Percentiles rank a stretch among this genome's conserved stretches.
phyloP scores from a whole-genome alignment of 2,797 vertebrate genomes.

The Margarornis squamiger region DNA sequence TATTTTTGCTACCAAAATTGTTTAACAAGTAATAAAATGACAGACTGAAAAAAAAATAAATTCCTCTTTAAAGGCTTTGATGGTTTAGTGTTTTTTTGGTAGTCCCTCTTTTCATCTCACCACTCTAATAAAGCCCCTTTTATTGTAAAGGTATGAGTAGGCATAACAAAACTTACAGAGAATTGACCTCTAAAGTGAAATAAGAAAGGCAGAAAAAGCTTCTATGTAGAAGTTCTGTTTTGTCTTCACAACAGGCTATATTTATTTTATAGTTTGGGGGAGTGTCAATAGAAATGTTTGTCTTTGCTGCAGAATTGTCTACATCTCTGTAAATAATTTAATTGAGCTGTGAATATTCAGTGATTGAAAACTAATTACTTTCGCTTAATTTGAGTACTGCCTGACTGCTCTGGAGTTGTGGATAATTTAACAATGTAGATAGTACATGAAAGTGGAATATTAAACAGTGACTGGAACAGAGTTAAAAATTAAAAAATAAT shows the following conservation, averaged over 20 bases:
- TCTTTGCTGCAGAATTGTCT: slow-evolving; percentile 35
- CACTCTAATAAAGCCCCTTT: background rate
- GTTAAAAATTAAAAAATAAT: slow-evolving; percentile 9
- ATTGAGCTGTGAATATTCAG: slow-evolving; percentile 80
- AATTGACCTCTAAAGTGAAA: slow-evolving; percentile 27
- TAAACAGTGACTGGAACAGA: slow-evolving; percentile 59
- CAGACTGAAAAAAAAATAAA: background rate
- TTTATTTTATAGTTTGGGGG: slow-evolving; percentile 62
- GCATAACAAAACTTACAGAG: slow-evolving; percentile 28
- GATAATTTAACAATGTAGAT: slow-evolving; percentile 75
- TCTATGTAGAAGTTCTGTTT: slow-evolving; percentile 41
- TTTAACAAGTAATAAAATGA: background rate
- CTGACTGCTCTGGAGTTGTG: slow-evolving; percentile 72
- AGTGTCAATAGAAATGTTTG: slow-evolving; percentile 51
- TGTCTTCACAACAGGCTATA: slow-evolving; percentile 60
- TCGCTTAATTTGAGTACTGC: slow-evolving; percentile 76
- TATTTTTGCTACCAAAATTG: background rate
- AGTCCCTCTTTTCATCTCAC: background rate
- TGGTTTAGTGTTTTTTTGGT: rapidly evolving
- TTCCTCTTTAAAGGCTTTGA: background rate
- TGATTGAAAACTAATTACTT: slow-evolving; percentile 79
- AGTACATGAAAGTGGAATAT: slow-evolving; percentile 67
- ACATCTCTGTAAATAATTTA: slow-evolving; percentile 77
- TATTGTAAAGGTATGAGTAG: slow-evolving; percentile 25
- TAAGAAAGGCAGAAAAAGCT: background rate